Evolutionary conservation across 2,113 vertebrate genomes (phyloP).

Genomic region (Phaethornis superciliosus): DNA sequence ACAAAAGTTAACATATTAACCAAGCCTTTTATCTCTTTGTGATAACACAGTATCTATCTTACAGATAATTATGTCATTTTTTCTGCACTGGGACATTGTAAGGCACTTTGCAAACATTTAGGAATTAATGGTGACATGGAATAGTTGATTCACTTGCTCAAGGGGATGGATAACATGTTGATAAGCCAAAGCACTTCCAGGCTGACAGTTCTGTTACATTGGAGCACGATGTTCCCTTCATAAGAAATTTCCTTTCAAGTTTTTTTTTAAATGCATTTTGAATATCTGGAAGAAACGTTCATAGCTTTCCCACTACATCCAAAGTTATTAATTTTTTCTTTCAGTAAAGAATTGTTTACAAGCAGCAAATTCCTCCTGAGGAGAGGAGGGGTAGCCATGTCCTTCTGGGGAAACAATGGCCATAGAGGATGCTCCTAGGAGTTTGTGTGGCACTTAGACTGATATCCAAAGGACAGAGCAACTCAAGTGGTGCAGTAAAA

Average conservation of each 20-base stretch:
- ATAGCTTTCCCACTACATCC: background rate
- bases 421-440: background rate
- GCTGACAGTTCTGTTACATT: background rate
- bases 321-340: background rate
- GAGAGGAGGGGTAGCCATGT: background rate
- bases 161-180: background rate
- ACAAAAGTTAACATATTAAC: background rate
- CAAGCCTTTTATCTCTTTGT: background rate
- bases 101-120: background rate
- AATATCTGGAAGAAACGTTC: background rate
- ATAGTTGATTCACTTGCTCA: background rate
- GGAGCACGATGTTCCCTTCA: background rate
- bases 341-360: background rate
- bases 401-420: background rate
- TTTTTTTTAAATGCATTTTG: background rate
- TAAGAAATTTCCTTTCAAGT: background rate
- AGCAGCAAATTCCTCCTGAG: background rate
- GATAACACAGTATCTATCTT: background rate
- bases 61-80: background rate
- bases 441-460: background rate
- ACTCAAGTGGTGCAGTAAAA: background rate
- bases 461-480: background rate
- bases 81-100: background rate
- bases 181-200: background rate
- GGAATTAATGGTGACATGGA: background rate